Evolutionary conservation across 2,797 vertebrate species (phyloP).

Genomic region (Pachyuromys duprasi): DNA sequence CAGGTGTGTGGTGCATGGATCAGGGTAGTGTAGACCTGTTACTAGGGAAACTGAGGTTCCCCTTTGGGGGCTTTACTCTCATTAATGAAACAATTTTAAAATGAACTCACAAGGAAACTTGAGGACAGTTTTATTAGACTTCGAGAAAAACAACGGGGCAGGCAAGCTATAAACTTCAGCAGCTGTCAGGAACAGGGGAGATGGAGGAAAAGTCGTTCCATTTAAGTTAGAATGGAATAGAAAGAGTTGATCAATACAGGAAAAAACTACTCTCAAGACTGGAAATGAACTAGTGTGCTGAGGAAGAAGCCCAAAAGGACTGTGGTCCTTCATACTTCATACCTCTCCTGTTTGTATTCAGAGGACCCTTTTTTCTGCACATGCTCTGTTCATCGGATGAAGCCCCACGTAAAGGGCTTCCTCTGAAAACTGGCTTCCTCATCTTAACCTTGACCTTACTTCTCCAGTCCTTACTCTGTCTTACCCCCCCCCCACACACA

Average conservation of each 20-base stretch:
- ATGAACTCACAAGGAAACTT: not conserved
- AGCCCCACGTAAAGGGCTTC: not conserved
- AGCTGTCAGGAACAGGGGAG: not conserved
- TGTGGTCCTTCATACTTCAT: not conserved
- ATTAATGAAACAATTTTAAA: not conserved
- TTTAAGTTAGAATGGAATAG: not conserved
- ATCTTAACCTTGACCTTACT: not conserved
- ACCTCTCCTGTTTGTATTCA: not conserved
- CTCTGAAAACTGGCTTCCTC: not conserved
- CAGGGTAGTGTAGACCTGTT: not conserved
- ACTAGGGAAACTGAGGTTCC: not conserved
- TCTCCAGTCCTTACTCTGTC: not conserved
- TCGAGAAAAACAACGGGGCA: not conserved
- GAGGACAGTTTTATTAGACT: not conserved
- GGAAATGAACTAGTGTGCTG: not conserved
- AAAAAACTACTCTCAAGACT: not conserved
- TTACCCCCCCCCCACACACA: no score
- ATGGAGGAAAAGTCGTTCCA: not conserved
- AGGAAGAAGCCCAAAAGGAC: not conserved
- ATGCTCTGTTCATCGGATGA: not conserved
- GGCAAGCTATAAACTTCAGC: not conserved
- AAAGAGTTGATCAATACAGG: not conserved
- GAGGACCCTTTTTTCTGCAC: not conserved
- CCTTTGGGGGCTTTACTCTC: not conserved
- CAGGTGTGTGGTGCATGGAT: not conserved